Evolutionary conservation across 2,888 invertebrate species (phyloP).

Genomic region (Noctua comes): DNA sequence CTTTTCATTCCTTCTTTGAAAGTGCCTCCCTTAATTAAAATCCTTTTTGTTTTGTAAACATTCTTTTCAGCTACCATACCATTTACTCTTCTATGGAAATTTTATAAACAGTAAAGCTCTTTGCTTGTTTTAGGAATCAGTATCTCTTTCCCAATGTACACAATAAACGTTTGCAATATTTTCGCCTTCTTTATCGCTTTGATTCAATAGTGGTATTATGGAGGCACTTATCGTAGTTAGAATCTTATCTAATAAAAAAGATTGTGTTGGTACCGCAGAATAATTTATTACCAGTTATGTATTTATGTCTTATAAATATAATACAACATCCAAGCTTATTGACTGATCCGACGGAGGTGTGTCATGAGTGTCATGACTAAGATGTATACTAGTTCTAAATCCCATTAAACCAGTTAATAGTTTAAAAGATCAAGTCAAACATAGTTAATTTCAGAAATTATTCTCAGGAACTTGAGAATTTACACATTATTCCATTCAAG

Average conservation of each 20-base stretch:
- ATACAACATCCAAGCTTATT: slow-evolving; percentile 9
- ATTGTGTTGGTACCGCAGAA: slow-evolving; percentile 6
- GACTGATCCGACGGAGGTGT: slow-evolving; percentile 5
- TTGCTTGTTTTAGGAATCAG: slow-evolving; percentile 6
- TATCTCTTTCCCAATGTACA: neutral
- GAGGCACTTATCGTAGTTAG: slow-evolving; percentile 30
- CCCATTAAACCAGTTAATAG: no score
- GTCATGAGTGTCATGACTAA: slow-evolving; percentile 6
- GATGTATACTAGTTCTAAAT: slow-evolving; percentile 2
- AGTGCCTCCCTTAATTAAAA: neutral
- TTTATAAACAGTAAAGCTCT: neutral
- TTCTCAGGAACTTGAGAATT: neutral
- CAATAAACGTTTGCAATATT: slow-evolving; percentile 19
- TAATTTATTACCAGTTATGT: slow-evolving; percentile 13
- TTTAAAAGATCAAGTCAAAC: neutral
- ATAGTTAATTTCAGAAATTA: neutral
- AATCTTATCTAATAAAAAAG: slow-evolving; percentile 33
- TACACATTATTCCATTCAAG: neutral
- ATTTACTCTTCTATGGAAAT: slow-evolving; percentile 3
- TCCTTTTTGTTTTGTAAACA: neutral
- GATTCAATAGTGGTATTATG: slow-evolving; percentile 11
- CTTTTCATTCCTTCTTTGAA: slow-evolving; percentile 3
- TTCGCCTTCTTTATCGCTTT: slow-evolving; percentile 22
- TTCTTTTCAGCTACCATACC: neutral
- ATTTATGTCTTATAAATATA: slow-evolving; percentile 9